A percentile compares a stretch with the other conserved stretches of the same genome.
Evolutionary conservation across 2,113 vertebrate genomes (phyloP).

Genomic region (Rhineura floridana): DNA sequence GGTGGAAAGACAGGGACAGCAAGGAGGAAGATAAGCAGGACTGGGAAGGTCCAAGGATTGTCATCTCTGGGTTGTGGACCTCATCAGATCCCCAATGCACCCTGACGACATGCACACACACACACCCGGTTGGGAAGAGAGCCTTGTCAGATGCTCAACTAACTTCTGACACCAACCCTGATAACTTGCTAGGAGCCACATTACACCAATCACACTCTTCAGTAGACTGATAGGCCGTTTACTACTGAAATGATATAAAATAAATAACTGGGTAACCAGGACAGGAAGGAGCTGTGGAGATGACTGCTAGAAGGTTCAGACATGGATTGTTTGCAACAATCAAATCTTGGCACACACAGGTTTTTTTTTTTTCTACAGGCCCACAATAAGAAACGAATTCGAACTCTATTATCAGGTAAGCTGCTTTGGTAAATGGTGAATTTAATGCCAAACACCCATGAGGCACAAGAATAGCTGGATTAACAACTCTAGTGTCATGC

Average conservation of each 20-base stretch:
- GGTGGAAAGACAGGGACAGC: neutral
- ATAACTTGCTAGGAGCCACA: neutral
- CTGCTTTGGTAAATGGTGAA: slow-evolving; percentile 69
- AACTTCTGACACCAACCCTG: neutral
- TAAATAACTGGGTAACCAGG: slow-evolving; percentile 18
- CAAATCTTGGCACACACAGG: slow-evolving; percentile 25
- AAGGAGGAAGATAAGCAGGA: neutral
- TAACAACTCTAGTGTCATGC: slow-evolving; percentile 77
- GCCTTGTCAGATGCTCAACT: no score
- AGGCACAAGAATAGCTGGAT: slow-evolving; percentile 77
- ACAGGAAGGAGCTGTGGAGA: slow-evolving; percentile 46
- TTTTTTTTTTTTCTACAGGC: slow-evolving; percentile 33
- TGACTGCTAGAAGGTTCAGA: slow-evolving; percentile 41
- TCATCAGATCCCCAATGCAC: no score
- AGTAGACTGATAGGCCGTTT: neutral
- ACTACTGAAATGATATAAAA: slow-evolving; percentile 18
- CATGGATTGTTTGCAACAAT: slow-evolving; percentile 40
- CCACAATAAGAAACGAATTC: slow-evolving; percentile 46
- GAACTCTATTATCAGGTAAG: slow-evolving; percentile 74
- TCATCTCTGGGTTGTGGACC: neutral
- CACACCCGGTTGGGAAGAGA: no score
- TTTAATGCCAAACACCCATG: slow-evolving; percentile 78
- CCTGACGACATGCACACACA: no score
- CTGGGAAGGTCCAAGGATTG: neutral
- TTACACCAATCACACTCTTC: slow-evolving; percentile 33